Evolutionary conservation across 2,113 vertebrate genomes (phyloP).

Genomic region (Sterrhoptilus dennistouni): DNA sequence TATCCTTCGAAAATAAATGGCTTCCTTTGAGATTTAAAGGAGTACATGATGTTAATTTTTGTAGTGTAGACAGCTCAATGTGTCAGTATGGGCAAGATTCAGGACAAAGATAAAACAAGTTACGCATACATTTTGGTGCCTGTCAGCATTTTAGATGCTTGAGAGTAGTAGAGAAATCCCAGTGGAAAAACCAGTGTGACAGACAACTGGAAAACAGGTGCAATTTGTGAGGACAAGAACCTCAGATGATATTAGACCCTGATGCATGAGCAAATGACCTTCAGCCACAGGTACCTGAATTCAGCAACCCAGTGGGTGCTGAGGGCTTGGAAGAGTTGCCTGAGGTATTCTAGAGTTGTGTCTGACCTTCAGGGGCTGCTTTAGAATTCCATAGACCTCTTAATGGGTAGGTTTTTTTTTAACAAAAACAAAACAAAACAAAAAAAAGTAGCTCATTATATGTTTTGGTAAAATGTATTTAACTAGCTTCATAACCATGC

Average conservation of each 20-base stretch:
- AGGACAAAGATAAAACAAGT: background rate
- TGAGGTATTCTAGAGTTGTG: background rate
- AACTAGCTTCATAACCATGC: background rate
- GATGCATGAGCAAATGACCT: background rate
- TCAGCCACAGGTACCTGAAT: background rate
- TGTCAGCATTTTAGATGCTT: background rate
- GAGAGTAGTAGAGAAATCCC: background rate
- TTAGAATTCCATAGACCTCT: background rate
- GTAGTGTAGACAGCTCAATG: background rate
- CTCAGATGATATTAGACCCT: background rate
- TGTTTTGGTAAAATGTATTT: background rate
- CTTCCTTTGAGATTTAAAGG: background rate
- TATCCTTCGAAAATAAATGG: background rate
- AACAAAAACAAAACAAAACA: too few species aligned
- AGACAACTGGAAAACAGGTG: background rate
- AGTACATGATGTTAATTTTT: background rate
- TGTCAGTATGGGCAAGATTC: background rate
- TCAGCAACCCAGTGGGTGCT: background rate
- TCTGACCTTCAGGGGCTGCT: background rate
- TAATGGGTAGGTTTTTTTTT: background rate
- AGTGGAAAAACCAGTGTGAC: background rate
- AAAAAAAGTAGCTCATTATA: accelerated
- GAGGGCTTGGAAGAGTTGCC: background rate
- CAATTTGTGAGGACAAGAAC: background rate
- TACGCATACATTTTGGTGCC: background rate